phyloP scores from a whole-genome alignment of 2,113 vertebrate species.

The Vidua macroura region DNA sequence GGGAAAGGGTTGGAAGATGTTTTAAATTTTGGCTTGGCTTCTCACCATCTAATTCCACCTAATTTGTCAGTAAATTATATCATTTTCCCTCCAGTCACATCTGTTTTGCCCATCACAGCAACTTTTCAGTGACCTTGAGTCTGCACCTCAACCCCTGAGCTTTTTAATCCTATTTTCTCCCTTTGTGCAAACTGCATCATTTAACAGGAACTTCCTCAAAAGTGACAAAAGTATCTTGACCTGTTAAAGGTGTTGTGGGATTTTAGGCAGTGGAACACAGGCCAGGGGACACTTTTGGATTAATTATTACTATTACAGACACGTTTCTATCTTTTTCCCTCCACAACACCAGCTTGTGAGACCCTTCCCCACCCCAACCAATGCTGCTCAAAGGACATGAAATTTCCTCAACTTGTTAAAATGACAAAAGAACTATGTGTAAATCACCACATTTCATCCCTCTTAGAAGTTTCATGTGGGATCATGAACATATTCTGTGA shows the following conservation, averaged over 20 bases:
- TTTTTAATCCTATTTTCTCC: neutral
- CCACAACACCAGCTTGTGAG: neutral
- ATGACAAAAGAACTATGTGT: neutral
- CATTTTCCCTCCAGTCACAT: neutral
- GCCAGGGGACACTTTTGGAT: neutral
- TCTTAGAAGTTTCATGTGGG: neutral
- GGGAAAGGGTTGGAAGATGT: too few species aligned
- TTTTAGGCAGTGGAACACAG: neutral
- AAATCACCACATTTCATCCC: neutral
- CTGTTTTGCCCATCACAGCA: neutral
- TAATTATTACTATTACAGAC: neutral
- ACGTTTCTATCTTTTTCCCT: neutral
- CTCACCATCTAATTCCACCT: neutral
- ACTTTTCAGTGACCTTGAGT: accelerated
- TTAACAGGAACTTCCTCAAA: neutral
- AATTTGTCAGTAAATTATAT: neutral
- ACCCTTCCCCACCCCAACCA: neutral
- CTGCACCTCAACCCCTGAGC: neutral
- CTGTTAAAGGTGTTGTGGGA: neutral
- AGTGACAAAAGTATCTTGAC: too few species aligned
- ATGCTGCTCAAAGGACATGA: neutral
- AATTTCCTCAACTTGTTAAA: neutral
- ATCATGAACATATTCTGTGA: neutral
- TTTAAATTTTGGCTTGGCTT: neutral
- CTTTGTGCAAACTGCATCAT: neutral